A percentile compares a stretch with the other conserved stretches of the same genome.
phyloP scores from a whole-genome alignment of 2,797 vertebrate species.

The Hoplostethus atlanticus region DNA sequence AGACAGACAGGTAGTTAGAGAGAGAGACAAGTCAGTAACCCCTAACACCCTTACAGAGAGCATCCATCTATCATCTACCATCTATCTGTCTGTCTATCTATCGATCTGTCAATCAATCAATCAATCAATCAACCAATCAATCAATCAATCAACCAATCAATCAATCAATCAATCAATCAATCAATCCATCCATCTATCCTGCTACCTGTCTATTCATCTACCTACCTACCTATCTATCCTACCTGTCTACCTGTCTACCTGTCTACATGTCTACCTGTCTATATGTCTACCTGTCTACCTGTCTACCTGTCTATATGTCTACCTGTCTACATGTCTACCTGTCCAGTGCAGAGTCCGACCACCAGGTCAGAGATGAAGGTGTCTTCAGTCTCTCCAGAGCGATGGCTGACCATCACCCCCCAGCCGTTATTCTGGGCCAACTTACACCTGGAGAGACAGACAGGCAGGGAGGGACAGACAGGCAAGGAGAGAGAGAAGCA shows the following conservation, averaged over 20 bases:
- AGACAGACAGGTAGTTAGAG: not conserved
- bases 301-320: not conserved
- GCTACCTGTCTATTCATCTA: too few relatives aligned
- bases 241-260: too few relatives aligned
- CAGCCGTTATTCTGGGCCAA: slow-evolving; percentile 91
- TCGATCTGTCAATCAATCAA: too few relatives aligned
- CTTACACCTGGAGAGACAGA: slow-evolving; percentile 83
- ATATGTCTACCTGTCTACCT: not conserved
- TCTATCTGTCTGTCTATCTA: too few relatives aligned
- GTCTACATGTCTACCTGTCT: not conserved
- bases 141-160: too few relatives aligned
- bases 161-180: too few relatives aligned
- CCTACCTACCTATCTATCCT: too few relatives aligned
- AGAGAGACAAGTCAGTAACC: not conserved
- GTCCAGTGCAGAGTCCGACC: slow-evolving; percentile 92
- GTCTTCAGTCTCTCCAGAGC: slow-evolving; percentile 93
- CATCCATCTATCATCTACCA: too few relatives aligned
- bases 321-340: slow-evolving; percentile 73
- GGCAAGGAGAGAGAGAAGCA: not conserved
- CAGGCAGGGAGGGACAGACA: not conserved
- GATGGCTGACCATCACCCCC: slow-evolving; percentile 95
- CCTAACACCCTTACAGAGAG: not conserved
- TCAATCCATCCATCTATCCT: too few relatives aligned
- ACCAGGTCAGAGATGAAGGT: slow-evolving; percentile 93
- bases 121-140: too few relatives aligned